Evolutionary conservation across 2,113 vertebrate species (phyloP), one percentile per base, ranked within the genome.

Genomic region (Catharus fuscescens): DNA sequence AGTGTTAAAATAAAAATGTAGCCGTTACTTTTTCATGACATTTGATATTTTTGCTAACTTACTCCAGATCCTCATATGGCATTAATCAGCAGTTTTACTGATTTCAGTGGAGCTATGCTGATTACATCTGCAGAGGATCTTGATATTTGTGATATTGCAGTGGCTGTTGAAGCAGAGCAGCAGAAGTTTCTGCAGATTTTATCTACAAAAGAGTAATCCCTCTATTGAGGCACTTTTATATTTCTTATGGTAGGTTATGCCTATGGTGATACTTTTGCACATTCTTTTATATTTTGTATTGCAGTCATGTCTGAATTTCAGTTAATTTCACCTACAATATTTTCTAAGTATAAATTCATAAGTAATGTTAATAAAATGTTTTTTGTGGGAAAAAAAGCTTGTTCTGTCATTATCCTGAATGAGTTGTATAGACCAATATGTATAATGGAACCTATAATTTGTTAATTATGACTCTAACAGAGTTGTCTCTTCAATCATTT

Each of bases 211-310:
- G 42, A 28, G 11, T 79, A 69, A 67, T 76, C 34, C 53, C 44
- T 93, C 64, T 90, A 92, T 69, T 53, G 92, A 91, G 90, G 76
- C 54, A 74, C 36, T 82, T 9, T 31, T 86, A 4, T 87, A 62
- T 88, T 78, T 89, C 20, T 80, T 77, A 14, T 3, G 19, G 60
- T 93, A 76, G 73, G 66, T 34, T 56, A 65, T 81, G 31, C 44
- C 80, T 86, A 28, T 67, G 42, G 52, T 60, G 20, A 71, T 85
- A 69, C 28, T 81, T 79, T 83, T 94, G 88, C 74, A 91, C 80
- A 56, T 77, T 80, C 65, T 81, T 90, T 57, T 79, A 19, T 83
- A 54, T 93, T 93, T 83, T 83, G 19, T 92, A 52, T 88, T 95
- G 95, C 73, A 80, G 36, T 78, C 20, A 26, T 29, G 44, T 80